Base-by-base conservation (phyloP, 2,888 invertebrate species). In the Trissonchulus sp. region DNA sequence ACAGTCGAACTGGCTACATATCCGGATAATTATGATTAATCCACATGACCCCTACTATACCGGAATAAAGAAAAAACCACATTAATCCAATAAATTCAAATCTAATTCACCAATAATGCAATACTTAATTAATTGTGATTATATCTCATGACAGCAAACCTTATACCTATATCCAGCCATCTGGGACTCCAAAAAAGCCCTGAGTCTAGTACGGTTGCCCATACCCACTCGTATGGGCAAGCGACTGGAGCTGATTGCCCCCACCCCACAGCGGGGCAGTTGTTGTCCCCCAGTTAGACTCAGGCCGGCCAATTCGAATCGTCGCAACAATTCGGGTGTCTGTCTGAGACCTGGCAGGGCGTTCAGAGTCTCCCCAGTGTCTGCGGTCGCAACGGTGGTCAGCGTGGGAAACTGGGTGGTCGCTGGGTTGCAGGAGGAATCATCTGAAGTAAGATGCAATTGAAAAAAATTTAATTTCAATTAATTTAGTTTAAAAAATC, bases 281-380 rank as follows among this genome's bases (percentile, higher is more conserved):
- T 23, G 48, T 23, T 48, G 48, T 15, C 48, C 48, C 48, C 8
- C 48, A 48, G 48, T 48, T 8, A 48, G 8, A 8, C 8, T 15
- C 48, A 48, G 23, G 48, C 8, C 8, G 8, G 48, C 8, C 8
- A 48, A 3, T 63, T 65, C 15, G 31, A 63, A 31, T 23, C n/a
- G 23, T 8, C 60, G 63, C 63, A 68, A 36, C 31, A 71, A 31
- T 2, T 31, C n/a, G 15, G 73, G 73, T 62, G 48, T 73, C 33
- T 73, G 48, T 30, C 48, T 18, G 62, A 73, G 35, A 8, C 73
- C 73, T 3, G 73, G 73, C 15, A 73, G 48, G 23, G 31, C 31
- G 33, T 60, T 2, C 33, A 73, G 30, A 2, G 33, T 18, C 2
- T n/a, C 31, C 3, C 65, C 28, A 63, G 31, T 3, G 65, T 28